phyloP scores from a whole-genome alignment of 2,113 vertebrate genomes.

The Rissa tridactyla region DNA sequence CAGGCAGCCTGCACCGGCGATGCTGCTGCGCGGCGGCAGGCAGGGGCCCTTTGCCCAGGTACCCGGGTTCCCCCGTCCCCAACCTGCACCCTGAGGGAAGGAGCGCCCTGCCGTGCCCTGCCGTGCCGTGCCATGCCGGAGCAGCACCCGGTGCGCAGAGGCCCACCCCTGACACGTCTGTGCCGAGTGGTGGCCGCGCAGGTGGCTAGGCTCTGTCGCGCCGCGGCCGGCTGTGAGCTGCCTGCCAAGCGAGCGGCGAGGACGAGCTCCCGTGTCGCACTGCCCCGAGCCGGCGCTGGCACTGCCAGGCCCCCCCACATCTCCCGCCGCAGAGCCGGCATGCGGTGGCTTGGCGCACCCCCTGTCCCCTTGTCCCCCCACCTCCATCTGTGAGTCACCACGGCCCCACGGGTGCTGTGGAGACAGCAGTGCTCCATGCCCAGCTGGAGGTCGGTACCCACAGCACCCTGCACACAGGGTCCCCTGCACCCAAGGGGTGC shows the following conservation, averaged over 20 bases:
- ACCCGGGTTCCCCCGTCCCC: not conserved
- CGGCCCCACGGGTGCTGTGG: fast-evolving
- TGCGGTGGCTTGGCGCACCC: not conserved
- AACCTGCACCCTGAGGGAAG: not conserved
- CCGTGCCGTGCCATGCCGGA: not conserved
- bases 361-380: not conserved
- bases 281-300: not conserved
- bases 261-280: not conserved
- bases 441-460: not conserved
- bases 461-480: not conserved
- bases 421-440: not conserved
- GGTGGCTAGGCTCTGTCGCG: not conserved
- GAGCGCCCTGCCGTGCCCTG: not conserved
- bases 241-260: not conserved
- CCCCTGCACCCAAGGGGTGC: not conserved
- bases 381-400: not conserved
- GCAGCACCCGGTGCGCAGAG: not conserved
- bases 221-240: not conserved
- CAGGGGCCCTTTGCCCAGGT: not conserved
- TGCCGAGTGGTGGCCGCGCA: not conserved
- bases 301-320: fast-evolving
- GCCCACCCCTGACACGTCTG: not conserved
- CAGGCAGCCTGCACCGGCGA: not conserved
- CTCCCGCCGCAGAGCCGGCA: fast-evolving
- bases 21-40: not conserved